Evolutionary conservation across 2,888 invertebrate genomes (phyloP), one percentile per base, ranked within the genome.

Genomic region (Stenchaetothrips biformis): DNA sequence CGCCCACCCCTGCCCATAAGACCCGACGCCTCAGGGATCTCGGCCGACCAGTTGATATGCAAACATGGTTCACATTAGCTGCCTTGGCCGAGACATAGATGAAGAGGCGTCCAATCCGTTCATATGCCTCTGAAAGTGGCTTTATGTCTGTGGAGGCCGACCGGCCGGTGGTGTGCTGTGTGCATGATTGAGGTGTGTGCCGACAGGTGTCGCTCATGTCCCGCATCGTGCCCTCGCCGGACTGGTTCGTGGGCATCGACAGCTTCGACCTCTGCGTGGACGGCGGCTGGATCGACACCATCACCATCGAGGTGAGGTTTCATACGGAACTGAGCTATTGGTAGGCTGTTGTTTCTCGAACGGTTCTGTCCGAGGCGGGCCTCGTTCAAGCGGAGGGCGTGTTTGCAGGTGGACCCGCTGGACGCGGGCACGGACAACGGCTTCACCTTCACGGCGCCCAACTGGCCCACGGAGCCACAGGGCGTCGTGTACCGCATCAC

Each of bases 351-450:
- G n/a, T n/a, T 37, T 37, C 37, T 37, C 37, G n/a, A n/a, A n/a
- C n/a, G n/a, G 37, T 37, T 37, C 37, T 37, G 37, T 37, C 37
- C 37, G 37, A 37, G 2, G n/a, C n/a, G n/a, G 37, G 37, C 37
- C 2, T 37, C 37, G 37, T 37, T 37, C 37, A 37, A 37, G 1
- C 37, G 1, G 37, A 37, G 27, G 21, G 25, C 48, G 27, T 62
- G 16, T 48, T 67, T 67, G 8, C 87, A 94, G 94, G 92, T 96
- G 88, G 94, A 95, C 87, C 97, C 97, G 0, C 88, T 96, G 84
- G 97, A 97, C 87, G 97, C 96, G 18, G 97, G 97, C 80, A 96
- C 96, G 77, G 97, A 97, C 89, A 95, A 95, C 87, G 97, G 97
- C 6, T 95, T 97, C 88, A 97, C 97, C 80, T 98, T 97, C 88